Evolutionary conservation across 1,140 invertebrate species (phyloP).

Genomic region (Andrena cerasifolii): DNA sequence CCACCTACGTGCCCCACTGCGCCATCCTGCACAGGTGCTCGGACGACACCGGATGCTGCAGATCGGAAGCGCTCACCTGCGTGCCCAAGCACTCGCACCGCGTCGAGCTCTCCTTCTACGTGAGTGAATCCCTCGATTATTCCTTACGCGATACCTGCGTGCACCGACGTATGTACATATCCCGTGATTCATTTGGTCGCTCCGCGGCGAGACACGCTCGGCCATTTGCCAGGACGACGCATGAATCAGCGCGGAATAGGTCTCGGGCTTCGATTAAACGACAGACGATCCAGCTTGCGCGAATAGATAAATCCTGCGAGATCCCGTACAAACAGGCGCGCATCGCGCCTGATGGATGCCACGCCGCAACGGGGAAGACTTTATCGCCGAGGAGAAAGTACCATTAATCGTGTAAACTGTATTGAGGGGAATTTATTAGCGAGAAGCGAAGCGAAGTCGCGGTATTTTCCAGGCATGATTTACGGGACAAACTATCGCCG

Average conservation of each 20-base stretch:
- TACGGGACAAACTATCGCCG: slow-evolving; percentile 17
- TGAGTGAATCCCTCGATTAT: slow-evolving; percentile 81
- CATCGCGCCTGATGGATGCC: slow-evolving; percentile 27
- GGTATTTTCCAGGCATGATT: slow-evolving; percentile 44
- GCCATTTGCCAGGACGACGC: slow-evolving; percentile 33
- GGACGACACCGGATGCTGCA: slow-evolving; percentile 91
- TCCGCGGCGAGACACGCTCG: not conserved
- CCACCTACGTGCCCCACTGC: slow-evolving; percentile 88
- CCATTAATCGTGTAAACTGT: slow-evolving; percentile 58
- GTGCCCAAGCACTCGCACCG: slow-evolving; percentile 85
- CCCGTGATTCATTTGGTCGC: too few relatives aligned
- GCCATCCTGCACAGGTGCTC: slow-evolving; percentile 89
- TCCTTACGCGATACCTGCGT: not conserved
- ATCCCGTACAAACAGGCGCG: too few relatives aligned
- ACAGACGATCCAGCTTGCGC: too few relatives aligned
- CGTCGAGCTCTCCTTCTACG: slow-evolving; percentile 88
- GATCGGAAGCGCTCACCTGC: slow-evolving; percentile 84
- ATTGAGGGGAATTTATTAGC: slow-evolving; percentile 60
- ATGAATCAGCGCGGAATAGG: too few relatives aligned
- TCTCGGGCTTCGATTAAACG: too few relatives aligned
- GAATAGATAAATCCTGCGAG: slow-evolving; percentile 45
- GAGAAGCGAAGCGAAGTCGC: slow-evolving; percentile 12
- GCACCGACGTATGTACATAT: too few relatives aligned
- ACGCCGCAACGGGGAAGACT: slow-evolving; percentile 48
- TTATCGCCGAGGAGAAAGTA: slow-evolving; percentile 58